A percentile compares a stretch with the other conserved stretches of the same genome.
These are phyloP conservation scores for Meta bourneti DNA, from an alignment of 2,888 invertebrate genomes.

Conservation along the genomic window DNA sequence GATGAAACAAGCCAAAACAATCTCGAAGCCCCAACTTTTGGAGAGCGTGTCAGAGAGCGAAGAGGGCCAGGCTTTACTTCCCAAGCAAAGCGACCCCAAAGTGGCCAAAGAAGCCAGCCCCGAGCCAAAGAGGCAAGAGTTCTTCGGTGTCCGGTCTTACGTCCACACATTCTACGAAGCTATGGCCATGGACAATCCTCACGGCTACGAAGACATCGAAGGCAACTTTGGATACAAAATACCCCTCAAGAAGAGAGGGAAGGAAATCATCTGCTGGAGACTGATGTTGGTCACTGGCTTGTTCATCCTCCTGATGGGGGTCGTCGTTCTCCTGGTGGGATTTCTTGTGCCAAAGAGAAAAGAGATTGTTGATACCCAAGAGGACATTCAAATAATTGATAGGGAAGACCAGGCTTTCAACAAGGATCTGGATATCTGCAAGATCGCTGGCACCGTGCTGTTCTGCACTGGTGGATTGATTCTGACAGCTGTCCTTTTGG, in stretches of 20 bases:
- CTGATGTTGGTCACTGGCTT: constrained; percentile 80
- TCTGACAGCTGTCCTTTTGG: constrained; percentile 81
- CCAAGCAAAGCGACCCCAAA: constrained; percentile 7
- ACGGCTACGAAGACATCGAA: constrained; percentile 79
- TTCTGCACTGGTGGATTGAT: constrained; percentile 83
- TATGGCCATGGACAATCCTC: constrained; percentile 77
- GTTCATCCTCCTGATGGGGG: constrained; percentile 82
- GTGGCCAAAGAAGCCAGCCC: background rate
- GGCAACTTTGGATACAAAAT: constrained; percentile 81
- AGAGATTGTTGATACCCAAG: constrained; percentile 80
- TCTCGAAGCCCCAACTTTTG: constrained; percentile 59
- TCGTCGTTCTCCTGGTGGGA: constrained; percentile 82
- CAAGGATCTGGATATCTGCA: constrained; percentile 82
- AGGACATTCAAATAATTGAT: constrained; percentile 81
- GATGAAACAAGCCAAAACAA: constrained; percentile 68
- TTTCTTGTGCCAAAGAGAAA: constrained; percentile 82
- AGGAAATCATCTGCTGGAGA: constrained; percentile 55
- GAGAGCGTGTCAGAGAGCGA: constrained; percentile 72
- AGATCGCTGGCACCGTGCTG: constrained; percentile 82
- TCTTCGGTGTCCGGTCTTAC: constrained; percentile 83
- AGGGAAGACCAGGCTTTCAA: constrained; percentile 81
- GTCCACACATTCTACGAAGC: constrained; percentile 83
- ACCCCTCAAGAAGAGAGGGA: constrained; percentile 61
- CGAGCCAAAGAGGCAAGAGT: constrained; percentile 78
- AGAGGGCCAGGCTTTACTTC: constrained; percentile 42